phyloP scores from a whole-genome alignment of 2,797 vertebrate genomes.

The Amblyraja radiata region DNA sequence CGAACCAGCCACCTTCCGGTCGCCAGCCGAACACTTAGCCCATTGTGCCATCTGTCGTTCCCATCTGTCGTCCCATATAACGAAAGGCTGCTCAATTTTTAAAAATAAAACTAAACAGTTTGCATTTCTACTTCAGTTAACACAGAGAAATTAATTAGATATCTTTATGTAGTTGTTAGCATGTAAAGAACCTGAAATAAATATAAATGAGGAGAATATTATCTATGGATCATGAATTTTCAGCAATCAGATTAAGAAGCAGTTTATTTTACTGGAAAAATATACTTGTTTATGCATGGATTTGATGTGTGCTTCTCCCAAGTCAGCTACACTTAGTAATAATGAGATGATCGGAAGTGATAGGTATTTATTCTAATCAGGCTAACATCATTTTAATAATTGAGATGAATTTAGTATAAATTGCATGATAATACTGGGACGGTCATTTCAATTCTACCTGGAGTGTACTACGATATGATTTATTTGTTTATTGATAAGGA shows the following conservation, averaged over 20 bases:
- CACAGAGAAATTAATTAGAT: not conserved
- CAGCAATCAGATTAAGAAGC: not conserved
- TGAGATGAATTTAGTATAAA: not conserved
- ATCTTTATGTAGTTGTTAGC: not conserved
- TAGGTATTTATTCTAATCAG: not conserved
- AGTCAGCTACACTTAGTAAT: not conserved
- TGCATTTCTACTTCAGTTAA: not conserved
- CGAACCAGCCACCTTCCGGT: no score
- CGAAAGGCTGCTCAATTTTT: not conserved
- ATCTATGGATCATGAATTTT: slow-evolving; percentile 18
- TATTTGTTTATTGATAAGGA: not conserved
- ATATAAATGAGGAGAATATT: not conserved
- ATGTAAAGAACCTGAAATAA: not conserved
- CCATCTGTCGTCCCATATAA: no score
- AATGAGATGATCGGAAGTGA: not conserved
- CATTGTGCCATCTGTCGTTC: no score
- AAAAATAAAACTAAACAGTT: not conserved
- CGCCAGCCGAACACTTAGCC: no score
- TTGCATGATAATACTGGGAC: not conserved
- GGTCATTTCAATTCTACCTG: not conserved
- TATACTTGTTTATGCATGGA: not conserved
- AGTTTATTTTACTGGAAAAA: not conserved
- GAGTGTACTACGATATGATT: not conserved
- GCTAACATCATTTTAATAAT: not conserved
- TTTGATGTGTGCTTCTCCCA: not conserved